A percentile compares a stretch with the other conserved stretches of the same genome.
These are phyloP conservation scores for Polyommatus icarus DNA, from an alignment of 2,888 invertebrate species.

Conservation along the genomic window DNA sequence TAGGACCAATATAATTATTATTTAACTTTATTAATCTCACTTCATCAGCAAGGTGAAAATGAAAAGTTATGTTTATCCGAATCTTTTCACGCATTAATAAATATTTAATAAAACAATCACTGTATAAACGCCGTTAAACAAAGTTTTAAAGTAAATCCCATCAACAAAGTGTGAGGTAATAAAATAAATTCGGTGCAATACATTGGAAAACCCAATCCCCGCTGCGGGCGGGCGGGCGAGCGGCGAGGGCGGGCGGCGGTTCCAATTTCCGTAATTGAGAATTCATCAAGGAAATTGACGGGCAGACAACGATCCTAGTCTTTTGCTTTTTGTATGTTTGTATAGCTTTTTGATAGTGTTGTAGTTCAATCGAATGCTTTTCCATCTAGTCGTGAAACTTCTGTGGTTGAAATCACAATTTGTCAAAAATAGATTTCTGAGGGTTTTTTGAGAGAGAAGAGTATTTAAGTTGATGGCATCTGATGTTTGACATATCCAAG, in stretches of 20 bases:
- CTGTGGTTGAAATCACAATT: background rate
- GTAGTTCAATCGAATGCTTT: conserved; percentile 27
- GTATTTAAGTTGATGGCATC: background rate
- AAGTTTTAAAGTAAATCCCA: conserved; percentile 36
- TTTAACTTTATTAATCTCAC: too few species aligned
- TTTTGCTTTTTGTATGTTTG: conserved; percentile 46
- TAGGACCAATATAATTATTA: too few species aligned
- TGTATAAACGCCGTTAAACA: background rate
- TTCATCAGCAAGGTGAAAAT: background rate
- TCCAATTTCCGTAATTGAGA: conserved; percentile 76
- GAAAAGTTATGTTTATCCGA: background rate
- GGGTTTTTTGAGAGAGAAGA: background rate
- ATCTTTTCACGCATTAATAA: background rate
- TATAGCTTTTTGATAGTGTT: conserved; percentile 32
- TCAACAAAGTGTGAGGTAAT: conserved; percentile 29
- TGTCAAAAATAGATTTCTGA: background rate
- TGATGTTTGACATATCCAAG: background rate
- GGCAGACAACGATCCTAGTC: conserved; percentile 63
- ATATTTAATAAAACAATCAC: background rate
- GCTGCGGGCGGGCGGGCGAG: conserved; percentile 42
- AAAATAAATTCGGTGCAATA: conserved; percentile 33
- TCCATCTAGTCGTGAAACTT: conserved; percentile 8
- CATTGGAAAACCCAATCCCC: conserved; percentile 38
- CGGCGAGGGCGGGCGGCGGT: conserved; percentile 47
- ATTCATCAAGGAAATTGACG: conserved; percentile 77